Evolutionary conservation across 2,888 invertebrate genomes (phyloP).

Genomic region (Drosophila demipolita): DNA sequence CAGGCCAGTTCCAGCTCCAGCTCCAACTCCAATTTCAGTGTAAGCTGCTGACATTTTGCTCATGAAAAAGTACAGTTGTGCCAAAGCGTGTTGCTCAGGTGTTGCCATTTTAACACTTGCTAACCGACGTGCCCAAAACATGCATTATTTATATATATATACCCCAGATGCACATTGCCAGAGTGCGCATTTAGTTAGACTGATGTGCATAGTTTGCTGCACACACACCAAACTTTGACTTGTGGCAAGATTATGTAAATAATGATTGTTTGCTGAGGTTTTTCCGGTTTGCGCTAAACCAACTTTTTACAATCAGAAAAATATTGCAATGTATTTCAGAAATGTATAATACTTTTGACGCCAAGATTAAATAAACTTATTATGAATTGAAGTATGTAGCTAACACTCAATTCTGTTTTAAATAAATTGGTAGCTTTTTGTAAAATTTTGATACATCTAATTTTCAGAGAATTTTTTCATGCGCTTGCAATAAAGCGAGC

Average conservation of each 20-base stretch:
- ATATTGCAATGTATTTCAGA: not conserved
- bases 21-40: slow-evolving; percentile 17
- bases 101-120: slow-evolving; percentile 16
- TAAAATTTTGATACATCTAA: no score
- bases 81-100: slow-evolving; percentile 31
- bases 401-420: not conserved
- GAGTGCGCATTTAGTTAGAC: slow-evolving; percentile 1
- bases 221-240: not conserved
- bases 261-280: not conserved
- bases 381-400: not conserved
- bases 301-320: not conserved
- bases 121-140: slow-evolving; percentile 2
- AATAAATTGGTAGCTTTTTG: not conserved
- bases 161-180: not conserved
- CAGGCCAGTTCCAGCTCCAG: slow-evolving; percentile 8
- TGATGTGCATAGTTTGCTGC: slow-evolving; percentile 1
- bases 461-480: not conserved
- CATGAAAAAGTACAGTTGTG: slow-evolving; percentile 57
- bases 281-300: not conserved
- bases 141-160: slow-evolving; percentile 16
- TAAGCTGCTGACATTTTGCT: slow-evolving; percentile 13
- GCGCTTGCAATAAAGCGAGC: no score
- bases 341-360: not conserved
- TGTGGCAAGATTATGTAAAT: not conserved
- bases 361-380: not conserved